Evolutionary conservation across 2,888 invertebrate genomes (phyloP).

Genomic region (Ceratothoa steindachneri): DNA sequence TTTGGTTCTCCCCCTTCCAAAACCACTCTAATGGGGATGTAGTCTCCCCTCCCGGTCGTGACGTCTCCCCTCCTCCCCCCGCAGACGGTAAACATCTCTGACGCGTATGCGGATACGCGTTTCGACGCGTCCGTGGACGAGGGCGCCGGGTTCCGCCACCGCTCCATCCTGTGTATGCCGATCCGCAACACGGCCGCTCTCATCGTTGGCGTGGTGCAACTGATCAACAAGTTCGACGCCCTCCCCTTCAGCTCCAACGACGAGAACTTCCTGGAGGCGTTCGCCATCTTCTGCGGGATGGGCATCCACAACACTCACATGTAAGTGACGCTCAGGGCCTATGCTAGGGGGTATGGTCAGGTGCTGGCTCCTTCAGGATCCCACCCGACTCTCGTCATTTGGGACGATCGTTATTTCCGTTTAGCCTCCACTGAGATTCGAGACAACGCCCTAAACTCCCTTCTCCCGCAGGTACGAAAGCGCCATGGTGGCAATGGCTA

Average conservation of each 20-base stretch:
- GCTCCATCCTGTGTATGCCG: constrained; percentile 89
- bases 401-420: too few species aligned
- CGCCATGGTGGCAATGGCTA: constrained; percentile 91
- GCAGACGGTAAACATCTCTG: constrained; percentile 84
- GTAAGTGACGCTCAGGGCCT: constrained; percentile 55
- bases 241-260: constrained; percentile 88
- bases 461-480: constrained; percentile 69
- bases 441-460: neutral
- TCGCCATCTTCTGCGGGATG: constrained; percentile 96
- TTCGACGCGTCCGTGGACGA: constrained; percentile 86
- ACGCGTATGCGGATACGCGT: constrained; percentile 80
- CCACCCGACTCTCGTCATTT: too few species aligned
- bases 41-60: too few species aligned
- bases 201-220: constrained; percentile 87
- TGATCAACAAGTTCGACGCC: constrained; percentile 88
- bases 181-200: constrained; percentile 87
- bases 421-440: too few species aligned
- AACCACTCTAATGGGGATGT: too few species aligned
- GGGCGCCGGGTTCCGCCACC: constrained; percentile 75
- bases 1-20: too few species aligned
- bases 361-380: too few species aligned
- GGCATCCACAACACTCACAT: constrained; percentile 95
- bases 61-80: constrained; percentile 46
- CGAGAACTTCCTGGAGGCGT: constrained; percentile 93
- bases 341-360: neutral